These are phyloP conservation scores for Brachystomella parvula DNA, from an alignment of 1,140 invertebrate species.

Conservation along the genomic window DNA sequence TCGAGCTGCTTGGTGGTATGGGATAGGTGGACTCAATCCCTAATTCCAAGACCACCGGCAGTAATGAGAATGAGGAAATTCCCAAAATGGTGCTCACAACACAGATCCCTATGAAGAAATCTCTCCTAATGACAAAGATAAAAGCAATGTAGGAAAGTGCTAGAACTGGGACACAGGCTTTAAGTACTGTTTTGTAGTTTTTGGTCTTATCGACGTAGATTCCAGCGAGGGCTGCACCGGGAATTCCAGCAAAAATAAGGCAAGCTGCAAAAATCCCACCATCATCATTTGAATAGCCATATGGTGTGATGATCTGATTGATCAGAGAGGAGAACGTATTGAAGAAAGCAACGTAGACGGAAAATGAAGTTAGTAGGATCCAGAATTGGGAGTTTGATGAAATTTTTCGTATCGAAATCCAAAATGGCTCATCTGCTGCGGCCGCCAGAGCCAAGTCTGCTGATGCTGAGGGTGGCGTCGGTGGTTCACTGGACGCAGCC, in stretches of 20 bases:
- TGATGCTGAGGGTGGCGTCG: slow-evolving; percentile 25
- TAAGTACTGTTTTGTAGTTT: slow-evolving; percentile 10
- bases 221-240: slow-evolving; percentile 23
- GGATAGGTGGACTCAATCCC: slow-evolving; percentile 28
- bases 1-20: slow-evolving; percentile 12
- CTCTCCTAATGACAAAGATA: slow-evolving; percentile 22
- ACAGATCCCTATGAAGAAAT: slow-evolving; percentile 12
- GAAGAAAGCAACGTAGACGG: slow-evolving; percentile 24
- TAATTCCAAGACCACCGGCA: slow-evolving; percentile 27
- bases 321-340: slow-evolving; percentile 25
- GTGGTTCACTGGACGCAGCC: slow-evolving; percentile 10
- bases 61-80: slow-evolving; percentile 20
- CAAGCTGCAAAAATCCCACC: slow-evolving; percentile 23
- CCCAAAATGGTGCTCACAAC: slow-evolving; percentile 15
- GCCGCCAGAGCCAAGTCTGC: slow-evolving; percentile 20
- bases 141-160: slow-evolving; percentile 16
- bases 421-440: slow-evolving; percentile 22
- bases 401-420: slow-evolving; percentile 20
- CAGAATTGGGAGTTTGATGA: slow-evolving; percentile 20
- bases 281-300: slow-evolving; percentile 21
- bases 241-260: slow-evolving; percentile 18
- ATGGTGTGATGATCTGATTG: slow-evolving; percentile 27
- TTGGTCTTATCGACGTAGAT: slow-evolving; percentile 23
- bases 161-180: slow-evolving; percentile 13
- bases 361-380: slow-evolving; percentile 20